Conservation (phyloP, 1,140 invertebrate genomes). For the Diorhabda carinulata region DNA sequence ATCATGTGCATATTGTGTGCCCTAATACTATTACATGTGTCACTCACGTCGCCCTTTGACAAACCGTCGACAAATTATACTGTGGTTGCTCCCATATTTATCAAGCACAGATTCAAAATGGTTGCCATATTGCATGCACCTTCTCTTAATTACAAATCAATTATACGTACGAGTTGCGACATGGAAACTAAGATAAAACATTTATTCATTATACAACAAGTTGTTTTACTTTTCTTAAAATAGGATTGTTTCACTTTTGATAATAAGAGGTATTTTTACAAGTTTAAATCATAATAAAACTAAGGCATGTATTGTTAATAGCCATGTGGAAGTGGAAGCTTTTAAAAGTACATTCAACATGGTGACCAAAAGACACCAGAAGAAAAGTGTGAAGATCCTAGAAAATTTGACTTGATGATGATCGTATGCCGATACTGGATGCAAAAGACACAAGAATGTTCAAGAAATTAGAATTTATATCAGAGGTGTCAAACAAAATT, state of each 20-base stretch:
- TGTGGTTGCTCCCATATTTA: neutral
- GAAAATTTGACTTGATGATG: too few species aligned
- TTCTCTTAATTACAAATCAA: neutral
- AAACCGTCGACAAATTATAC: neutral
- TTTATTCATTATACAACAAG: neutral
- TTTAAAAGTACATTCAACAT: too few species aligned
- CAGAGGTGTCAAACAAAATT: too few species aligned
- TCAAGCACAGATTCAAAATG: constrained; percentile 2
- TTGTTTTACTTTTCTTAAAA: neutral
- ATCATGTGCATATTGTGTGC: neutral
- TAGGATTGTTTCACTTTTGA: neutral
- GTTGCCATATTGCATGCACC: neutral
- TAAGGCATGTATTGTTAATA: neutral
- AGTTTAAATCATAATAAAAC: neutral
- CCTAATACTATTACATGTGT: neutral
- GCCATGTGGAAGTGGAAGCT: too few species aligned
- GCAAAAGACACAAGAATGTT: too few species aligned
- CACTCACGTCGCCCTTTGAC: neutral
- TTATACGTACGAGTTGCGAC: neutral
- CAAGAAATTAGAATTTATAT: too few species aligned
- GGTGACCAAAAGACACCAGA: too few species aligned
- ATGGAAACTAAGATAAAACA: neutral
- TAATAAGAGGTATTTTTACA: neutral
- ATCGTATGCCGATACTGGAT: too few species aligned
- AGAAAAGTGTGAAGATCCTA: too few species aligned